Conservation (phyloP, 2,888 invertebrate genomes). For the Atherix ibis region DNA sequence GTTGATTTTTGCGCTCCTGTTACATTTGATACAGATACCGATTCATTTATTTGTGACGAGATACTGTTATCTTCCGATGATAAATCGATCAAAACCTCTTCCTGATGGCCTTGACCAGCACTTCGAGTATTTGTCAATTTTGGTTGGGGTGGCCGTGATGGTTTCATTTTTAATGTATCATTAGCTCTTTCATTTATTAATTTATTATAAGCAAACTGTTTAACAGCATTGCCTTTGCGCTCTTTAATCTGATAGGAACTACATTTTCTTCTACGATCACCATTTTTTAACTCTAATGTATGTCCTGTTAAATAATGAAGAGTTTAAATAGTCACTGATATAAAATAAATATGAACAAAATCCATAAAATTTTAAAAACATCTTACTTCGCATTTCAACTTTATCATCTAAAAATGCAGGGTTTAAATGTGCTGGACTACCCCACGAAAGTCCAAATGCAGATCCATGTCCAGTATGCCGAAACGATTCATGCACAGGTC, state of each 20-base stretch:
- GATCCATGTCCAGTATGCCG: slow-evolving; percentile 67
- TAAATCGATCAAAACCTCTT: slow-evolving; percentile 62
- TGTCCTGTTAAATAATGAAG: slow-evolving; percentile 2
- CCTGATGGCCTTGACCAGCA: slow-evolving; percentile 26
- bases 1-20: too few relatives aligned
- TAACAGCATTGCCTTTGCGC: slow-evolving; percentile 32
- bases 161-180: slow-evolving; percentile 21
- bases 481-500: slow-evolving; percentile 64
- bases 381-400: slow-evolving; percentile 17
- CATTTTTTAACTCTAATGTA: slow-evolving; percentile 5
- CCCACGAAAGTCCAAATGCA: slow-evolving; percentile 68
- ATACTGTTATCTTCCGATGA: slow-evolving; percentile 35
- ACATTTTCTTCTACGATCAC: slow-evolving; percentile 32
- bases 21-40: slow-evolving; percentile 19
- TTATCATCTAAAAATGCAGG: slow-evolving; percentile 45
- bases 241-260: slow-evolving; percentile 27
- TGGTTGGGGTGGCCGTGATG: slow-evolving; percentile 33
- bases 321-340: not conserved
- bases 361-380: not conserved
- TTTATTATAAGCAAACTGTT: slow-evolving; percentile 72
- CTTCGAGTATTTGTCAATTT: slow-evolving; percentile 11
- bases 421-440: slow-evolving; percentile 63
- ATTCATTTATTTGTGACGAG: not conserved
- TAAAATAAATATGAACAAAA: not conserved
- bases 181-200: slow-evolving; percentile 49